phyloP scores from a whole-genome alignment of 2,888 invertebrate species.

The Heliconius erato region DNA sequence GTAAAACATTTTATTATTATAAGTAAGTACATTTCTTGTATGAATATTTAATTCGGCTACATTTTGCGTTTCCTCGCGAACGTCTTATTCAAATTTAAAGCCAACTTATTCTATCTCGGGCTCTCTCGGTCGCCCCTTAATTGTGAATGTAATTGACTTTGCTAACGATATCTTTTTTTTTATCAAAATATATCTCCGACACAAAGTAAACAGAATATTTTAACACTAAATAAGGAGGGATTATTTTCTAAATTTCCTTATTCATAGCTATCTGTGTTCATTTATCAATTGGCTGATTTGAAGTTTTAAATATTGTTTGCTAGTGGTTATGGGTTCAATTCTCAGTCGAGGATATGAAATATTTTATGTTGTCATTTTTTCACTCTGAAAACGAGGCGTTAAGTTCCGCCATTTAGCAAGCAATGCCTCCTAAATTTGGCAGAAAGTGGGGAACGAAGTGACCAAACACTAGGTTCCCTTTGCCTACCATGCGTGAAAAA shows the following conservation, averaged over 20 bases:
- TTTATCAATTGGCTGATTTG: neutral
- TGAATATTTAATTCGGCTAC: conserved; percentile 40
- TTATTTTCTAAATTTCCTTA: neutral
- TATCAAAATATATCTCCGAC: conserved; percentile 41
- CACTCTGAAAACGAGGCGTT: too few relatives aligned
- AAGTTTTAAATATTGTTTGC: neutral
- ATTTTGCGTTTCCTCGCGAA: conserved; percentile 38
- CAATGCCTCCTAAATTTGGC: too few relatives aligned
- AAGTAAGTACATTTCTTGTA: conserved; percentile 33
- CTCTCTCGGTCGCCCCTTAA: conserved; percentile 42
- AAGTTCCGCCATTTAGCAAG: too few relatives aligned
- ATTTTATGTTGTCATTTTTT: too few relatives aligned
- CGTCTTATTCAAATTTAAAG: conserved; percentile 49
- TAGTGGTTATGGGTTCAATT: too few relatives aligned
- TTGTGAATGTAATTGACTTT: conserved; percentile 47
- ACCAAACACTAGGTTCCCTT: too few relatives aligned
- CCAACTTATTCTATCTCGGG: conserved; percentile 44
- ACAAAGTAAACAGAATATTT: conserved; percentile 44
- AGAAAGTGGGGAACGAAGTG: too few relatives aligned
- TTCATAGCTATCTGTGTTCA: neutral
- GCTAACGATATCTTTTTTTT: conserved; percentile 47
- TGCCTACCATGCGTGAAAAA: too few relatives aligned
- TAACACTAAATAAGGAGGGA: conserved; percentile 28
- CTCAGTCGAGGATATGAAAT: too few relatives aligned
- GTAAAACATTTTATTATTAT: conserved; percentile 33